Evolutionary conservation across 1,140 invertebrate genomes (phyloP).

Genomic region (Chironomus striatipennis): DNA sequence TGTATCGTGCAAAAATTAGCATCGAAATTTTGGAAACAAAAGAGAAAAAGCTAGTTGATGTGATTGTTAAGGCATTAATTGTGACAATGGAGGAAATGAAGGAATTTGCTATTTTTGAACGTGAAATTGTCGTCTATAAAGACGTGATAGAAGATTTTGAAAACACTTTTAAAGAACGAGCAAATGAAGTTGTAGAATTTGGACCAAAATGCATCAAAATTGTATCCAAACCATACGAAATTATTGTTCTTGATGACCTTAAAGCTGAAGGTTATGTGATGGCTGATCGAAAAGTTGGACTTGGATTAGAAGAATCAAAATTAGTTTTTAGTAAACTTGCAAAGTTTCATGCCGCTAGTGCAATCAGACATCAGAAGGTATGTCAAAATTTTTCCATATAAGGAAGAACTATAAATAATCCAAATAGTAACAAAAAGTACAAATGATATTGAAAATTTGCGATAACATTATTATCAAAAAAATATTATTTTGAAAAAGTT

Average conservation of each 20-base stretch:
- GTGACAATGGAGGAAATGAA: background rate
- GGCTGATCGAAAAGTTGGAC: conserved; percentile 40
- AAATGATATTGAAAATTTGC: too few relatives aligned
- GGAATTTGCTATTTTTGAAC: background rate
- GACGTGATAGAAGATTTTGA: background rate
- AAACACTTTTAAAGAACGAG: background rate
- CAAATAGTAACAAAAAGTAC: too few relatives aligned
- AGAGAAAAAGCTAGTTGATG: background rate
- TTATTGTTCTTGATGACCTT: conserved; percentile 44
- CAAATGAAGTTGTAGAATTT: background rate
- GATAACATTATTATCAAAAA: too few relatives aligned
- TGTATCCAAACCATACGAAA: conserved; percentile 32
- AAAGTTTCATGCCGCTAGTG: conserved; percentile 46
- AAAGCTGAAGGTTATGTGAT: conserved; percentile 42
- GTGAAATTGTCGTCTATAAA: background rate
- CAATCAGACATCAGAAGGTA: conserved; percentile 32
- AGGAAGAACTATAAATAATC: too few relatives aligned
- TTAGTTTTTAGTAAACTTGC: conserved; percentile 45
- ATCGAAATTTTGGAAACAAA: background rate
- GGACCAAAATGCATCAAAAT: background rate
- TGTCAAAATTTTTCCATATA: background rate
- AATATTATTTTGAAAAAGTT: too few relatives aligned
- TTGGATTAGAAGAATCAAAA: conserved; percentile 42
- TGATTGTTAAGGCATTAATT: conserved; percentile 15
- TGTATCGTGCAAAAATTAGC: background rate